Conservation (phyloP, 2,888 invertebrate species). For the Neocrepidodera transversa region DNA sequence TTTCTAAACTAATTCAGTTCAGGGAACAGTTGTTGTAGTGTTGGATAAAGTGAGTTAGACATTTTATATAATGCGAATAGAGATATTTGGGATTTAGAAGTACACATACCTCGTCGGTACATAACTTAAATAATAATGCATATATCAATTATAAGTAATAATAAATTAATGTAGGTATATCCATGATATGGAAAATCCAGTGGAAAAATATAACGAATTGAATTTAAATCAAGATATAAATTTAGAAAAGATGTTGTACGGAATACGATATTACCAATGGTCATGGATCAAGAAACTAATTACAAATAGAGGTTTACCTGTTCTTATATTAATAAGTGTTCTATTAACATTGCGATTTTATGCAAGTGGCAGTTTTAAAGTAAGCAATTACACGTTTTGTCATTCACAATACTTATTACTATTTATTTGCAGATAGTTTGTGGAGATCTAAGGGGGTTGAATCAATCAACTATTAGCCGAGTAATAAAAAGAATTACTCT, state of each 20-base stretch:
- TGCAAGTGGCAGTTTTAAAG: conserved; percentile 8
- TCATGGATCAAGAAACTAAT: neutral
- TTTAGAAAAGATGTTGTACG: neutral
- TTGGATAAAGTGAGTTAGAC: no score
- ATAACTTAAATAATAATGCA: no score
- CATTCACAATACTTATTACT: neutral
- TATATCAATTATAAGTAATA: no score
- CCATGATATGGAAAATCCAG: conserved; percentile 3
- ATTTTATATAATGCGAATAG: no score
- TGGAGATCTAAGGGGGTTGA: conserved; percentile 20
- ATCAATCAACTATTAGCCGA: conserved; percentile 26
- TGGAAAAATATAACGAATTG: conserved; percentile 7
- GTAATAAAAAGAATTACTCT: conserved; percentile 19
- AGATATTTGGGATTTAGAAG: no score
- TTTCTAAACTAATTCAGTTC: no score
- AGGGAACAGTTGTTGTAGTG: no score
- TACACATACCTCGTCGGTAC: no score
- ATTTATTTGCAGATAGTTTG: conserved; percentile 21
- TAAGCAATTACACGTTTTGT: neutral
- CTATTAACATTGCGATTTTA: neutral
- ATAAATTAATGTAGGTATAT: conserved; percentile 1
- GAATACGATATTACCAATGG: conserved; percentile 7
- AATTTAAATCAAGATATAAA: neutral
- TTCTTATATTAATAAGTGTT: neutral
- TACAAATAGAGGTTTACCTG: neutral